Percentiles rank a stretch among this genome's conserved stretches.
phyloP scores from a whole-genome alignment of 1,140 invertebrate species.

The Hormaphis cornu region DNA sequence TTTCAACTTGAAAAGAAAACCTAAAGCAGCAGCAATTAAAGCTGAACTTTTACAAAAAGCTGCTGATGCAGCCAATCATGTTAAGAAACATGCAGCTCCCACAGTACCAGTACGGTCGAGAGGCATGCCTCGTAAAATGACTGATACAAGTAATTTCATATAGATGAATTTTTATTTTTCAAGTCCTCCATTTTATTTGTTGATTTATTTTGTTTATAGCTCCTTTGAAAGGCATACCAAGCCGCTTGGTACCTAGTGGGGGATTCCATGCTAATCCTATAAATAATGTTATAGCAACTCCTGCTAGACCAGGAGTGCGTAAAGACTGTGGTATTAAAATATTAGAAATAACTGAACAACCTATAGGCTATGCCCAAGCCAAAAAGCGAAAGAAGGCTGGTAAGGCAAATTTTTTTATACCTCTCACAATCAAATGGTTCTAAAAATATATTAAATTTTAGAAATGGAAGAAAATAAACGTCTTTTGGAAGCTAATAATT shows the following conservation, averaged over 20 bases:
- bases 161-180: not conserved
- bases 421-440: too few species aligned
- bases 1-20: conserved; percentile 88
- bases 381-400: conserved; percentile 57
- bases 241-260: conserved; percentile 55
- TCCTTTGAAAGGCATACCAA: conserved; percentile 81
- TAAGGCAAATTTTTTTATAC: conserved; percentile 36
- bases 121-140: conserved; percentile 94
- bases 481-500: conserved; percentile 46
- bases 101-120: conserved; percentile 83
- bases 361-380: conserved; percentile 54
- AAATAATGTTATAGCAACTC: conserved; percentile 45
- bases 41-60: conserved; percentile 87
- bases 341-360: conserved; percentile 86
- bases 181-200: conserved; percentile 4
- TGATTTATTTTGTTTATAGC: conserved; percentile 49
- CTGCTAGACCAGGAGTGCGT: conserved; percentile 47
- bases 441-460: too few species aligned
- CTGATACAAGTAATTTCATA: conserved; percentile 70
- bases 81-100: conserved; percentile 78
- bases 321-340: conserved; percentile 88
- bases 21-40: conserved; percentile 83
- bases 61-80: conserved; percentile 72
- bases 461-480: conserved; percentile 71
- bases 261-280: conserved; percentile 54